Conservation (phyloP, 2,888 invertebrate species). For the Pyralis farinalis region DNA sequence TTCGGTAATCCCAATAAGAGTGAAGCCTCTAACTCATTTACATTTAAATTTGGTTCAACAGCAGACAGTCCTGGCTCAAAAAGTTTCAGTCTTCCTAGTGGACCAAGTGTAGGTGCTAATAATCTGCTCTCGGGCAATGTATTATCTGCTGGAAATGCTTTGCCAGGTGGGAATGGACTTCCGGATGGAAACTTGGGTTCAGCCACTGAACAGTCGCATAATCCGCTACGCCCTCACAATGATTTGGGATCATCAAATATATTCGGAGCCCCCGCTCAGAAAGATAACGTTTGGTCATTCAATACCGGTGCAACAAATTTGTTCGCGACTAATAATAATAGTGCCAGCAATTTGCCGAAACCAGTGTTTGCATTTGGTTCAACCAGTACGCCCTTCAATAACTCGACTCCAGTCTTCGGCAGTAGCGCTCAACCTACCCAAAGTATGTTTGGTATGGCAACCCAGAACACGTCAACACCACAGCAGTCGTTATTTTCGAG, state of each 20-base stretch:
- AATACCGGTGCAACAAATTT: conserved; percentile 30
- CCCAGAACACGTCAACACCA: conserved; percentile 30
- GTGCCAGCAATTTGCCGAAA: conserved; percentile 35
- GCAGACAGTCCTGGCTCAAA: conserved; percentile 16
- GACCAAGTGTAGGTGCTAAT: conserved; percentile 19
- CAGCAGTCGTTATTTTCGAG: conserved; percentile 39
- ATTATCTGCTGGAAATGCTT: conserved; percentile 14
- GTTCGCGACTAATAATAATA: conserved; percentile 36
- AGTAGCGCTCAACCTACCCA: conserved; percentile 28
- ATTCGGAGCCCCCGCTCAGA: conserved; percentile 38
- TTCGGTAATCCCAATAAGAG: conserved; percentile 38
- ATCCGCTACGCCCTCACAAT: conserved; percentile 24
- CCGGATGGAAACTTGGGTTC: conserved; percentile 21
- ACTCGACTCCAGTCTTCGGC: conserved; percentile 35
- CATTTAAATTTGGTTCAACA: conserved; percentile 12
- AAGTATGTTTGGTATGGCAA: conserved; percentile 46
- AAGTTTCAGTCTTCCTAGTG: conserved; percentile 19
- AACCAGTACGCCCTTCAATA: conserved; percentile 37
- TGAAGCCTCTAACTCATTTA: conserved; percentile 21
- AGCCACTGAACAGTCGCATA: conserved; percentile 27
- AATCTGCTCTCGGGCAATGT: conserved; percentile 18
- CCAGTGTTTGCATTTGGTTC: conserved; percentile 50
- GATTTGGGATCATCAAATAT: conserved; percentile 23
- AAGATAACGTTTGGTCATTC: conserved; percentile 46
- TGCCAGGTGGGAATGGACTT: conserved; percentile 18